phyloP scores from a whole-genome alignment of 2,888 invertebrate genomes.

The Yponomeuta evonymella region DNA sequence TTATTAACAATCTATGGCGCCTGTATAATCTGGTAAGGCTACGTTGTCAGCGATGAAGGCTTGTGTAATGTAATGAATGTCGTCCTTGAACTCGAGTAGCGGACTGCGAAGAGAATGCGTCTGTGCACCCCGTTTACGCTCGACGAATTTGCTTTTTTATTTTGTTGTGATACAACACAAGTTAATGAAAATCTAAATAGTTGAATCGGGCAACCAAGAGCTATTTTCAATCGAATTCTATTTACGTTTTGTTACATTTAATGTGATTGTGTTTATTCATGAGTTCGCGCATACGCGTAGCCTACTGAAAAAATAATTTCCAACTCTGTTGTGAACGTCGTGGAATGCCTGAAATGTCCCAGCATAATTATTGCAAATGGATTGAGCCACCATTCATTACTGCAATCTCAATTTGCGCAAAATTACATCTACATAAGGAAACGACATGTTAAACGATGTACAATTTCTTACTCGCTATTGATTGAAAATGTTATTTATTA shows the following conservation, averaged over 20 bases:
- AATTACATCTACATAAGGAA: constrained; percentile 1
- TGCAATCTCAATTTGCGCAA: background rate
- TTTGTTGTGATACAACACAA: background rate
- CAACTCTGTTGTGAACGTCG: background rate
- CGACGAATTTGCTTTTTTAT: background rate
- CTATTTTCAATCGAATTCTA: background rate
- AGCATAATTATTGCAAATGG: background rate
- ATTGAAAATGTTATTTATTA: background rate
- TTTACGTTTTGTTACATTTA: background rate
- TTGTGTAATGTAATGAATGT: constrained; percentile 17
- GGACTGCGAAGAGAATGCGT: constrained; percentile 15
- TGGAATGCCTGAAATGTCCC: background rate
- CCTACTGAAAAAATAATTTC: background rate
- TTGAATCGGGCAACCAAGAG: background rate
- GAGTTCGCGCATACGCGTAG: background rate
- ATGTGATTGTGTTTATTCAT: background rate
- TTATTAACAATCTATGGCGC: too few relatives aligned
- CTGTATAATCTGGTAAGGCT: background rate
- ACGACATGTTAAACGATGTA: background rate
- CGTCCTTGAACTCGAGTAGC: constrained; percentile 59
- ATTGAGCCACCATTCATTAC: constrained; percentile 1
- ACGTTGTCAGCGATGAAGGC: background rate
- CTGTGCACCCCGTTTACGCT: background rate
- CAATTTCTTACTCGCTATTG: background rate
- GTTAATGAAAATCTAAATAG: background rate